Conservation (phyloP, 2,888 invertebrate species). For the Drosophila paranaensis region DNA sequence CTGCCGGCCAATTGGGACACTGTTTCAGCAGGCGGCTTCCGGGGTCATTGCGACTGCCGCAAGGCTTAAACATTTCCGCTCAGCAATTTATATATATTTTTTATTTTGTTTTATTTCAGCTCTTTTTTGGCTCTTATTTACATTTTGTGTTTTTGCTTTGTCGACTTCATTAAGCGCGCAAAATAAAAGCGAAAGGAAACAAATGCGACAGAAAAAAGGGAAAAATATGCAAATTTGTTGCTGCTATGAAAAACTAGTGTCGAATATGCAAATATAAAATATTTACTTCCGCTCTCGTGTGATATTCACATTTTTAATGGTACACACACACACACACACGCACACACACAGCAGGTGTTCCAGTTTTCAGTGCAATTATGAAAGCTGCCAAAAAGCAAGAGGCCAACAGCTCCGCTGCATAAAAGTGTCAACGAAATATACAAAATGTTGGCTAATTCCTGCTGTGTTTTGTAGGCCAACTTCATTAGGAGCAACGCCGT, state of each 20-base stretch:
- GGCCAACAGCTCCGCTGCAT: constrained; percentile 29
- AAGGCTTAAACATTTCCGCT: constrained; percentile 57
- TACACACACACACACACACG: constrained; percentile 19
- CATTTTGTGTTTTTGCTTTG: constrained; percentile 38
- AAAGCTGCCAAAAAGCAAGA: constrained; percentile 67
- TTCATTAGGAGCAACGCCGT: constrained; percentile 56
- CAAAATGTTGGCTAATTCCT: constrained; percentile 62
- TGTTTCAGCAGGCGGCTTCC: constrained; percentile 24
- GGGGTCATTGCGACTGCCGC: constrained; percentile 15
- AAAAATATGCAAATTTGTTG: constrained; percentile 74
- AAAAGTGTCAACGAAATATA: constrained; percentile 41
- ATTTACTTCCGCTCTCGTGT: constrained; percentile 71
- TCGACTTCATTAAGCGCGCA: constrained; percentile 69
- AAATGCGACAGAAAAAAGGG: constrained; percentile 28
- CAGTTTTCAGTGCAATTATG: constrained; percentile 69
- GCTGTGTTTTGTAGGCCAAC: constrained; percentile 66
- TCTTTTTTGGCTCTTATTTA: constrained; percentile 13
- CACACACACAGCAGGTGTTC: constrained; percentile 66
- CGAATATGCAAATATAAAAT: constrained; percentile 78
- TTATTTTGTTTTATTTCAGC: too few species aligned
- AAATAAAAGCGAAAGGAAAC: constrained; percentile 54
- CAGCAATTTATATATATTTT: constrained; percentile 30
- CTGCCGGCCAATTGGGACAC: constrained; percentile 51
- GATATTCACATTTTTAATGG: constrained; percentile 75
- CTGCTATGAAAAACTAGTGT: constrained; percentile 69